Percentiles rank a stretch among this genome's conserved stretches.
phyloP scores from a whole-genome alignment of 2,888 invertebrate genomes.

The Alviniconcha strummeri region DNA sequence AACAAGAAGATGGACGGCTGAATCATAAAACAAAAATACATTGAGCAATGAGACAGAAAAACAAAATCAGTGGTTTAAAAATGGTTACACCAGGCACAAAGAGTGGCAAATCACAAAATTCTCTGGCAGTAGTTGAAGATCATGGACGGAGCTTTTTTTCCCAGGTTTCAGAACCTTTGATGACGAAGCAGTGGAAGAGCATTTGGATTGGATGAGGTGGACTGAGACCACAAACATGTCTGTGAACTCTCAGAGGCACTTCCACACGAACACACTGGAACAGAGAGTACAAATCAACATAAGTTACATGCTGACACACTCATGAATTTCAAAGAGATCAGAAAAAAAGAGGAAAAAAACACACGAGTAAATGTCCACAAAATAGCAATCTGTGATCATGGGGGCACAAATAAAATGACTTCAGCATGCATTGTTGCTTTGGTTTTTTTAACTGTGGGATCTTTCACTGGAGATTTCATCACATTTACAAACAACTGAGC shows the following conservation, averaged over 20 bases:
- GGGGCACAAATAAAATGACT: no score
- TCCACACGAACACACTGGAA: constrained; percentile 68
- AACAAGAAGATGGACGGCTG: no score
- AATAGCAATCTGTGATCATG: not conserved
- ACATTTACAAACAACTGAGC: no score
- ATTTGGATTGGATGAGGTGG: not conserved
- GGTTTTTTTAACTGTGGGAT: no score
- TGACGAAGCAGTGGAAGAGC: not conserved
- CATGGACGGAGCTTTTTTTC: no score
- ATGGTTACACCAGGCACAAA: not conserved
- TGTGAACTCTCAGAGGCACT: constrained; percentile 49
- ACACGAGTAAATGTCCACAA: not conserved
- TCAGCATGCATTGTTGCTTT: no score
- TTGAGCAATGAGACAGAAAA: not conserved
- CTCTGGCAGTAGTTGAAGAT: constrained; percentile 9
- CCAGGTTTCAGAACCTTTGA: no score
- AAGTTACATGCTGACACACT: not conserved
- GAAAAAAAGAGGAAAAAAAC: no score
- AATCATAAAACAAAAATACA: no score
- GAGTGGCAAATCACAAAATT: no score
- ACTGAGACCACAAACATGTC: not conserved
- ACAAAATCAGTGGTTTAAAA: not conserved
- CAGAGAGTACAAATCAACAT: constrained; percentile 29
- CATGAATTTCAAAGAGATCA: no score
- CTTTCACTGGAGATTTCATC: no score